These are phyloP conservation scores for Apamea monoglypha DNA, from an alignment of 2,888 invertebrate species.

Conservation along the genomic window DNA sequence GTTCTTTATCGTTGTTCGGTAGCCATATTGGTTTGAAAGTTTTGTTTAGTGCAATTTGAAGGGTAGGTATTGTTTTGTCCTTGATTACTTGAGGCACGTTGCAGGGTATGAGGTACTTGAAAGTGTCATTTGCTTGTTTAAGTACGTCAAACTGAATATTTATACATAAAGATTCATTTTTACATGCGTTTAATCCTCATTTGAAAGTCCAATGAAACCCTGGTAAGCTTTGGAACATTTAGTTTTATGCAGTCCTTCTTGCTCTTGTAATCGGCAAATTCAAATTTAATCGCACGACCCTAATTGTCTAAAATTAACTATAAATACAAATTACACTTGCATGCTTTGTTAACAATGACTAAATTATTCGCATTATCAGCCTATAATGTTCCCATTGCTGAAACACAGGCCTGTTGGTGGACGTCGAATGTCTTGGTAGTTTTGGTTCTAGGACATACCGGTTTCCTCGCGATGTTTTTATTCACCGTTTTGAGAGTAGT, in stretches of 20 bases:
- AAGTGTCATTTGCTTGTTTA: constrained; percentile 16
- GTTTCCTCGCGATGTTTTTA: not conserved
- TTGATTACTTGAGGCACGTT: not conserved
- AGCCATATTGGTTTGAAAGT: constrained; percentile 45
- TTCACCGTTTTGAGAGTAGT: not conserved
- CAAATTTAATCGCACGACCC: not conserved
- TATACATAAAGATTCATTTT: not conserved
- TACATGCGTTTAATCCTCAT: not conserved
- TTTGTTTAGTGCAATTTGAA: constrained; percentile 20
- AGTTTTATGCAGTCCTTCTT: not conserved
- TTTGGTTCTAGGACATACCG: not conserved
- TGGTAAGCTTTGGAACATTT: not conserved
- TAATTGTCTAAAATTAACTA: not conserved
- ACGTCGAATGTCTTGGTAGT: not conserved
- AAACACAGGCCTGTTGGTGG: not conserved
- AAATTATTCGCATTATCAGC: not conserved
- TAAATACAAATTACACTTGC: not conserved
- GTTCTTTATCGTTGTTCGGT: constrained; percentile 54
- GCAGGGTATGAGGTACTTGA: not conserved
- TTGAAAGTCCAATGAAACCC: not conserved
- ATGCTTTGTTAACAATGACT: too few relatives aligned
- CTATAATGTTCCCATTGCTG: not conserved
- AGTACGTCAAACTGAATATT: not conserved
- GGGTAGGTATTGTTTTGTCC: constrained; percentile 8
- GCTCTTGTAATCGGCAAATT: not conserved